Evolutionary conservation across 1,140 invertebrate species (phyloP).

Genomic region (Drosophila guanche): DNA sequence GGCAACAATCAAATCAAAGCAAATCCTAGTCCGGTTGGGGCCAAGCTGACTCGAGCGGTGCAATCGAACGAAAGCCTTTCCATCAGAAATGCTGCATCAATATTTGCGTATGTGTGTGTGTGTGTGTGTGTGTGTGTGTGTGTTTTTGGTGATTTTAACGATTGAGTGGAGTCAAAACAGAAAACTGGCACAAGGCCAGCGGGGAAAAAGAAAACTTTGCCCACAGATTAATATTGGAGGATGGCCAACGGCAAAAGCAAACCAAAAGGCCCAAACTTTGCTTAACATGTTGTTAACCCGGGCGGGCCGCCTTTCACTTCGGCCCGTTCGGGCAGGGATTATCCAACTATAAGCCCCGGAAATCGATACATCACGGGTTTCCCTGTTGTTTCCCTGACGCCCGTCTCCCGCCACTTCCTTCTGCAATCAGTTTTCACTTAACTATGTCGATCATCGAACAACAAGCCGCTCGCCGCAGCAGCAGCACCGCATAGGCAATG

Average conservation of each 20-base stretch:
- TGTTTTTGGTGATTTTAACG: too few species aligned
- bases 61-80: conserved; percentile 30
- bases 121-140: conserved; percentile 29
- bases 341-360: conserved; percentile 70
- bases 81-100: conserved; percentile 48
- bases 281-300: conserved; percentile 48
- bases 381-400: conserved; percentile 46
- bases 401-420: conserved; percentile 60
- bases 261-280: conserved; percentile 42
- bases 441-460: conserved; percentile 71
- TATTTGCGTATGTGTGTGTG: conserved; percentile 48
- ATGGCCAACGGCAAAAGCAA: conserved; percentile 19
- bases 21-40: too few species aligned
- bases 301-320: conserved; percentile 38
- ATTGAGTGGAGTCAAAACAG: conserved; percentile 21
- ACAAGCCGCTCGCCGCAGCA: conserved; percentile 31
- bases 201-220: conserved; percentile 3
- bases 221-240: conserved; percentile 39
- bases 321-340: conserved; percentile 60
- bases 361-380: conserved; percentile 70
- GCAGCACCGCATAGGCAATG: conserved; percentile 17
- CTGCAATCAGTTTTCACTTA: conserved; percentile 79
- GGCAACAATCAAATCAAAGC: conserved; percentile 19
- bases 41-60: too few species aligned
- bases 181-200: conserved; percentile 55